phyloP scores from a whole-genome alignment of 2,113 vertebrate species.

The Microtus richardsoni region DNA sequence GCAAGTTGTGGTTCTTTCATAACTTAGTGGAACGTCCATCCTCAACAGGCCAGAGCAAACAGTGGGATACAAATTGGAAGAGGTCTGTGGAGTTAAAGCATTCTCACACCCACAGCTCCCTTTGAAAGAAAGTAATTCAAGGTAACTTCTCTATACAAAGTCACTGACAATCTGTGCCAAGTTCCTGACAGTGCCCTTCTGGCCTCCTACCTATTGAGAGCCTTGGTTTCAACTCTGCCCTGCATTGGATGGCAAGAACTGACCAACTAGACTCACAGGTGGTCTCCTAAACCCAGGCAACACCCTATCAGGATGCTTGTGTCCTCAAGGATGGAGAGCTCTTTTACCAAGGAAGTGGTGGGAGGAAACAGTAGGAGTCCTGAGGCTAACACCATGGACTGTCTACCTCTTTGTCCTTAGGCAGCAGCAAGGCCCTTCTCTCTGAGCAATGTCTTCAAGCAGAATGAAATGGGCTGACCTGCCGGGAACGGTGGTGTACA shows the following conservation, averaged over 20 bases:
- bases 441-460: background rate
- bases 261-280: background rate
- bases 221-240: background rate
- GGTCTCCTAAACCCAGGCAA: background rate
- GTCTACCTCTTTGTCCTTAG: background rate
- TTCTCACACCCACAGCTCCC: background rate
- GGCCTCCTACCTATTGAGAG: background rate
- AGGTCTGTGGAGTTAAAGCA: background rate
- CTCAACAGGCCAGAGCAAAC: background rate
- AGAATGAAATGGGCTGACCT: background rate
- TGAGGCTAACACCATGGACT: background rate
- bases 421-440: background rate
- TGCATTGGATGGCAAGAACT: background rate
- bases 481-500: too few species aligned
- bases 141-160: background rate
- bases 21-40: background rate
- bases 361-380: background rate
- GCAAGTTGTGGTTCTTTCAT: background rate
- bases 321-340: background rate
- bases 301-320: background rate
- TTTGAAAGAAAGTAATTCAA: background rate
- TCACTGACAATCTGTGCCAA: background rate
- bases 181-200: background rate
- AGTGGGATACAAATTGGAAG: background rate
- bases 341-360: background rate